phyloP scores from a whole-genome alignment of 1,140 invertebrate species.

The Pissodes strobi region DNA sequence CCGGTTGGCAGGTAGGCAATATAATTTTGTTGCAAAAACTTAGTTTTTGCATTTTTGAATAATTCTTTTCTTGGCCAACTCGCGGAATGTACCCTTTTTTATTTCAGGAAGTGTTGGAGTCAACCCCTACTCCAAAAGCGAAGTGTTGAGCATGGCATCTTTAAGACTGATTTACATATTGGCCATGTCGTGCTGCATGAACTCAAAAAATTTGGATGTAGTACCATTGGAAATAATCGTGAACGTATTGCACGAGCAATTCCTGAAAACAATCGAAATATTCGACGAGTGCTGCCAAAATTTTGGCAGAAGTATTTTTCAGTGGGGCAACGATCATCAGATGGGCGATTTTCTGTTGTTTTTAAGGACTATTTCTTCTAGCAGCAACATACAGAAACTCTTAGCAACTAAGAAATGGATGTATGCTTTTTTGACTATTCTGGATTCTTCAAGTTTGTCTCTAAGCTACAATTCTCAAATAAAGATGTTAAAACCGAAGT shows the following conservation, averaged over 20 bases:
- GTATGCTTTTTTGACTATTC: constrained; percentile 58
- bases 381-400: constrained; percentile 55
- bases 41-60: too few species aligned
- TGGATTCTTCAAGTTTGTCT: constrained; percentile 42
- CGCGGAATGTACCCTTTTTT: too few species aligned
- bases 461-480: constrained; percentile 37
- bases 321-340: constrained; percentile 22
- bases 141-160: constrained; percentile 52
- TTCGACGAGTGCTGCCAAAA: constrained; percentile 33
- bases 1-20: too few species aligned
- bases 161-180: constrained; percentile 62
- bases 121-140: constrained; percentile 24
- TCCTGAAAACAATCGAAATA: constrained; percentile 44
- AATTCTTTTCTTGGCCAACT: too few species aligned
- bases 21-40: too few species aligned
- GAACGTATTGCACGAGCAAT: constrained; percentile 53
- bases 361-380: constrained; percentile 59
- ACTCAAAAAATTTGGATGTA: constrained; percentile 59
- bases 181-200: constrained; percentile 59
- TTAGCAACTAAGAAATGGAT: constrained; percentile 61
- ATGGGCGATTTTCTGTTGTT: constrained; percentile 65
- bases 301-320: constrained; percentile 2
- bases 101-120: not conserved
- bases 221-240: constrained; percentile 51
- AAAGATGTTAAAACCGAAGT: constrained; percentile 58